A percentile compares a stretch with the other conserved stretches of the same genome.
These are phyloP conservation scores for Acleris emargana DNA, from an alignment of 2,888 invertebrate species.

Conservation along the genomic window DNA sequence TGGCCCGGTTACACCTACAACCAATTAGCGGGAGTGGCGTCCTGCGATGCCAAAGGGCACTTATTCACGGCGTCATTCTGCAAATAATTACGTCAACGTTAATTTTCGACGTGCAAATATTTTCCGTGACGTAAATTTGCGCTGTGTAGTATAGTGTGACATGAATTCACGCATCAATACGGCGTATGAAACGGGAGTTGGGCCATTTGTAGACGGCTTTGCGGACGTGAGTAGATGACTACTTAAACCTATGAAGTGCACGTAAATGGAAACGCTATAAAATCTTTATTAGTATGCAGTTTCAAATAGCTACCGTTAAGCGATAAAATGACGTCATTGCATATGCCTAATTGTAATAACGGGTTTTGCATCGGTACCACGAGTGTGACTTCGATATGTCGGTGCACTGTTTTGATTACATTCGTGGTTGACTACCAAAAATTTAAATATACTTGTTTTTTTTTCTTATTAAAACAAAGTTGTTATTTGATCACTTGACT, in stretches of 20 bases:
- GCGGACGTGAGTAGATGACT: slow-evolving; percentile 5
- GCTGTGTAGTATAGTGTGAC: neutral
- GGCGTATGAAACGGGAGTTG: neutral
- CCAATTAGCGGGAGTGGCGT: slow-evolving; percentile 42
- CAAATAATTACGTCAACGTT: slow-evolving; percentile 28
- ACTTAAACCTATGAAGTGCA: neutral
- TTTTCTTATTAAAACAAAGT: too few relatives aligned
- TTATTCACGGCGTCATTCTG: slow-evolving; percentile 28
- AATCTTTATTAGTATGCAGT: slow-evolving; percentile 10
- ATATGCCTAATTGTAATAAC: slow-evolving; percentile 2
- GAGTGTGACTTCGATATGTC: neutral
- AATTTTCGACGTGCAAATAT: slow-evolving; percentile 15
- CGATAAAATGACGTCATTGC: slow-evolving; percentile 3
- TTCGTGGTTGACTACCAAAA: too few relatives aligned
- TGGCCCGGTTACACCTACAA: slow-evolving; percentile 37
- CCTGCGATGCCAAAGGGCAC: slow-evolving; percentile 26
- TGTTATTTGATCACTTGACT: too few relatives aligned
- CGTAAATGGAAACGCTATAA: slow-evolving; percentile 6
- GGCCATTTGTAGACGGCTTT: slow-evolving; percentile 1
- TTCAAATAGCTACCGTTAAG: slow-evolving; percentile 10
- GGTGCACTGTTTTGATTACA: too few relatives aligned
- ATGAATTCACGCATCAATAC: neutral
- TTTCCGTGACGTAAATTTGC: slow-evolving; percentile 7
- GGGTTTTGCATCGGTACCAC: neutral
- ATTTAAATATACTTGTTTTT: too few relatives aligned